Conservation (phyloP, 2,888 invertebrate genomes). For the Netelia inedita region DNA sequence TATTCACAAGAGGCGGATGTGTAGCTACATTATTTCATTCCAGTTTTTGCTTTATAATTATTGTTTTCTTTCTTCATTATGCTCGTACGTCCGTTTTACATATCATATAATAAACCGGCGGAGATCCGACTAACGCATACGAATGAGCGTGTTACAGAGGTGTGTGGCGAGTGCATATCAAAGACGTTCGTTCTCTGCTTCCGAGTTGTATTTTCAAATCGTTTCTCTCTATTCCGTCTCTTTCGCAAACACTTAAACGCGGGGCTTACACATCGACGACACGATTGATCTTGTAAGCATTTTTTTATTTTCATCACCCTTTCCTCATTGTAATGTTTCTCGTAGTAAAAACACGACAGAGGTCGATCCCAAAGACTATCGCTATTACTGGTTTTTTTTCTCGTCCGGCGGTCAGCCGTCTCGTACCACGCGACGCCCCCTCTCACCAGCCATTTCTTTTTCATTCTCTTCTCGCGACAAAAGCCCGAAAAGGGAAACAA, state of each 20-base stretch:
- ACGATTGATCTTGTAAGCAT: conserved; percentile 38
- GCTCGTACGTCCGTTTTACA: conserved; percentile 75
- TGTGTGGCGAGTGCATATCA: conserved; percentile 78
- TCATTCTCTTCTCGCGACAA: not conserved
- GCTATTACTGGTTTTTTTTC: too few relatives aligned
- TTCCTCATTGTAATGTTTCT: conserved; percentile 57
- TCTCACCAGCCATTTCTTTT: not conserved
- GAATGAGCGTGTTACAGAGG: conserved; percentile 81
- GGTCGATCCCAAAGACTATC: too few relatives aligned
- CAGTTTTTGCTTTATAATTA: conserved; percentile 76
- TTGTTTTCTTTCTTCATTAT: conserved; percentile 45
- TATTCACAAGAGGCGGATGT: conserved; percentile 85
- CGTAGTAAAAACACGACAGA: too few relatives aligned
- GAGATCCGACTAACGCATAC: conserved; percentile 80
- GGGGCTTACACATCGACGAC: conserved; percentile 13
- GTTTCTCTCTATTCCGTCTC: conserved; percentile 28
- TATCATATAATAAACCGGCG: conserved; percentile 75
- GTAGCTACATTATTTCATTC: conserved; percentile 82
- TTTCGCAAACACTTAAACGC: conserved; percentile 30
- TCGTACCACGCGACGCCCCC: not conserved
- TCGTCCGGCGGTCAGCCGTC: not conserved
- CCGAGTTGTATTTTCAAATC: not conserved
- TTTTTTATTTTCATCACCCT: conserved; percentile 55
- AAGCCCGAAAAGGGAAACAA: not conserved
- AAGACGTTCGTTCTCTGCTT: conserved; percentile 70